phyloP scores from a whole-genome alignment of 2,113 vertebrate species.

The Ophiodon elongatus region DNA sequence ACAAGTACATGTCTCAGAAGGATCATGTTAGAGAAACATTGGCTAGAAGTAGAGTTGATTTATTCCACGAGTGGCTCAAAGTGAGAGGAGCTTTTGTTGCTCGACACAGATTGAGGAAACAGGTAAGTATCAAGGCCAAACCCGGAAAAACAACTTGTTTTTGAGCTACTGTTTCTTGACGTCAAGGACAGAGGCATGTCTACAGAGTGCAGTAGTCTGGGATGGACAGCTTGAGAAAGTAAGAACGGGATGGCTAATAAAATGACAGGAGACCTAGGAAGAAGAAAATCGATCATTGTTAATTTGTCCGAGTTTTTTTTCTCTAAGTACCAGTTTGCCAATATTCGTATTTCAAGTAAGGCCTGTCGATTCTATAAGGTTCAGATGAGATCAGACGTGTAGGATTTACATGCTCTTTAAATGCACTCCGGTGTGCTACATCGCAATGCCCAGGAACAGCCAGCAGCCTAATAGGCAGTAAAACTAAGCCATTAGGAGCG shows the following conservation, averaged over 20 bases:
- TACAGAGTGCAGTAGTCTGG: conserved; percentile 13
- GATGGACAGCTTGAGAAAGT: conserved; percentile 46
- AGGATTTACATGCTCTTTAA: conserved; percentile 59
- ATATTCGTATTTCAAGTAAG: conserved; percentile 36
- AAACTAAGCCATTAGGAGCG: conserved; percentile 30
- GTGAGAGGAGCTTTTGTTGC: conserved; percentile 65
- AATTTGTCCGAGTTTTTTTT: conserved; percentile 39
- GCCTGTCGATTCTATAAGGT: conserved; percentile 12
- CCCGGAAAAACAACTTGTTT: conserved; percentile 44
- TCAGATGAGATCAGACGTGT: conserved; percentile 56
- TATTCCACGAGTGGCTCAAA: conserved; percentile 61
- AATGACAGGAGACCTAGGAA: conserved; percentile 38
- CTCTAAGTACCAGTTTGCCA: conserved; percentile 21
- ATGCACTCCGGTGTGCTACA: conserved; percentile 40
- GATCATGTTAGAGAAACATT: conserved; percentile 59
- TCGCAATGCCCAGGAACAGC: conserved; percentile 22
- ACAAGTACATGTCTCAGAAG: conserved; percentile 71
- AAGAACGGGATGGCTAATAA: conserved; percentile 32
- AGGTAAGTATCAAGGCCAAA: conserved; percentile 72
- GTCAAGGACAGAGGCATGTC: conserved; percentile 62
- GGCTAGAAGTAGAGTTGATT: conserved; percentile 70
- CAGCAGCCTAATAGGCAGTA: conserved; percentile 43
- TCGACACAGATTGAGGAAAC: conserved; percentile 75
- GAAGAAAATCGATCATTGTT: conserved; percentile 34
- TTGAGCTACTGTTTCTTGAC: conserved; percentile 53